These are phyloP conservation scores for Echiichthys vipera DNA, from an alignment of 2,797 vertebrate species.

Conservation along the genomic window DNA sequence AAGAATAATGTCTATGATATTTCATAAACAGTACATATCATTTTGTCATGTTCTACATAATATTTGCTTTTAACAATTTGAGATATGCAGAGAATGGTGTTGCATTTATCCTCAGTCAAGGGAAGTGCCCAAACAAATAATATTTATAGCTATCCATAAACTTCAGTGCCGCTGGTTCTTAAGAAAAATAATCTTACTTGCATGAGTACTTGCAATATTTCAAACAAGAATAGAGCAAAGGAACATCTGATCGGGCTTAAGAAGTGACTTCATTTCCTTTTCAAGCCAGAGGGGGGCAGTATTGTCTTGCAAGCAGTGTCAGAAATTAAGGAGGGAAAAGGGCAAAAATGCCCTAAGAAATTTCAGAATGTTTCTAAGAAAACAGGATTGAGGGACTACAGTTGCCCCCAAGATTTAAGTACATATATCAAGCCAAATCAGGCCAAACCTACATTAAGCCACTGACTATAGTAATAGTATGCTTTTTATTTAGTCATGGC, in stretches of 20 bases:
- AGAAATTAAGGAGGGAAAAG: too few species aligned
- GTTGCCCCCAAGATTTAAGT: too few species aligned
- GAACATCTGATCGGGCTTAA: background rate
- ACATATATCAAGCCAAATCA: too few species aligned
- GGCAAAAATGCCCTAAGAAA: too few species aligned
- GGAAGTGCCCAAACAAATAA: background rate
- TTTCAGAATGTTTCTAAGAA: too few species aligned
- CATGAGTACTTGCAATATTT: background rate
- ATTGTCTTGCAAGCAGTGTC: conserved; percentile 14
- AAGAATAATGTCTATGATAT: background rate
- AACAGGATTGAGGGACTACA: too few species aligned
- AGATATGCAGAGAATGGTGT: background rate
- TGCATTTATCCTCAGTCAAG: background rate
- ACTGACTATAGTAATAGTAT: too few species aligned
- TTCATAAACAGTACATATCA: background rate
- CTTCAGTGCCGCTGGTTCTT: background rate
- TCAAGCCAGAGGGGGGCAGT: conserved; percentile 45
- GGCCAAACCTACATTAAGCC: too few species aligned
- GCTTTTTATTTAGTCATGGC: too few species aligned
- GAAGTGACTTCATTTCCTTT: background rate
- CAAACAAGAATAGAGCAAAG: background rate
- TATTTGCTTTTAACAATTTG: background rate
- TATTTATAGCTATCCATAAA: background rate
- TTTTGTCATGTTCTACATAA: background rate
- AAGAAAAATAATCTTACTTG: background rate